Percentiles rank a stretch among this genome's conserved stretches.
These are phyloP conservation scores for Nezara viridula DNA, from an alignment of 2,888 invertebrate genomes.

Conservation along the genomic window DNA sequence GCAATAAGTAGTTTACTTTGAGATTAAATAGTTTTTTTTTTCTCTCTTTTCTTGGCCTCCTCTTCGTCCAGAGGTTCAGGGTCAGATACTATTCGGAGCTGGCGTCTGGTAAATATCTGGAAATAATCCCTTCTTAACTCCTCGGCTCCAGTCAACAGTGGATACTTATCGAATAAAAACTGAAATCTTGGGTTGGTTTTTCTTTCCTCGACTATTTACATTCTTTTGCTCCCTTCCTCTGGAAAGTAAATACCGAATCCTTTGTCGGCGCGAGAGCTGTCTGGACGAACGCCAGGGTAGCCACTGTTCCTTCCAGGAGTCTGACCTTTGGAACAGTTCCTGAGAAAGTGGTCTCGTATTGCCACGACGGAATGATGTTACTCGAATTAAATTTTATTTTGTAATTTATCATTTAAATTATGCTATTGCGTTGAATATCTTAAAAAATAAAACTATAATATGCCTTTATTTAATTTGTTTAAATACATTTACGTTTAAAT, in stretches of 20 bases:
- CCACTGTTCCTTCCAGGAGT: not conserved
- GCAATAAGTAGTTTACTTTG: not conserved
- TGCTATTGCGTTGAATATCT: no score
- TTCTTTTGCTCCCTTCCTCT: not conserved
- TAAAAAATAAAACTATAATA: no score
- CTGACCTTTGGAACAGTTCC: not conserved
- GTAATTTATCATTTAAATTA: no score
- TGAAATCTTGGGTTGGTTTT: not conserved
- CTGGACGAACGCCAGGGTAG: not conserved
- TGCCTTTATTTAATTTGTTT: no score
- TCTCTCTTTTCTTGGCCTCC: not conserved
- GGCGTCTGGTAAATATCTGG: not conserved
- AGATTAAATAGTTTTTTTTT: not conserved
- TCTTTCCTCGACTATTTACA: not conserved
- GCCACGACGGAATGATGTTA: not conserved
- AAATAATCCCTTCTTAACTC: not conserved
- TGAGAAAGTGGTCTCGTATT: not conserved
- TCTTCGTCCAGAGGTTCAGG: not conserved
- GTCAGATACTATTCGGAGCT: not conserved
- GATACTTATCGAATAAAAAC: not conserved
- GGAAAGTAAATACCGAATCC: not conserved
- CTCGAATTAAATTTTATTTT: no score
- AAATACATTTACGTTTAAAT: no score
- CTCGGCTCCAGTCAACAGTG: not conserved
- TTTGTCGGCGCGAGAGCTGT: not conserved